Percentiles rank a stretch among this genome's conserved stretches.
Conservation (phyloP, 2,888 invertebrate species). For the Eupelmus urozonus region DNA sequence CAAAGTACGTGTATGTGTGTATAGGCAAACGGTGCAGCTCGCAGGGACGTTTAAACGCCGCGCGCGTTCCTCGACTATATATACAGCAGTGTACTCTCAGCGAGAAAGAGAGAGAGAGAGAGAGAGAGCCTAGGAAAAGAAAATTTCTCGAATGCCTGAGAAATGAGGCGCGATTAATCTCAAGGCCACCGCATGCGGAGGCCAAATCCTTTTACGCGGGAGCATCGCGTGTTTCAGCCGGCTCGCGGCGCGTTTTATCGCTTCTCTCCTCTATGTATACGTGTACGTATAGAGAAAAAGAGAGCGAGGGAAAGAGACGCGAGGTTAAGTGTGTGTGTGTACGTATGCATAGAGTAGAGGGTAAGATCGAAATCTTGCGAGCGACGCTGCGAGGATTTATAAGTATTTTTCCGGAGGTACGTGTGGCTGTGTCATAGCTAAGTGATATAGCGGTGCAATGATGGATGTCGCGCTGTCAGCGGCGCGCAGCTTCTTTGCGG, state of each 20-base stretch:
- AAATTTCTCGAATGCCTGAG: constrained; percentile 13
- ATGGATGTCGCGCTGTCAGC: constrained; percentile 29
- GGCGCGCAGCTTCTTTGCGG: background rate
- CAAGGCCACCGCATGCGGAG: constrained; percentile 24
- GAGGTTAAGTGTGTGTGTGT: too few relatives aligned
- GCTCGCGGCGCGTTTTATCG: background rate
- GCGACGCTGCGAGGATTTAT: background rate
- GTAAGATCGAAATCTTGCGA: constrained; percentile 40
- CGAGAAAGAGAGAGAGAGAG: background rate
- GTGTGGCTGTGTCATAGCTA: too few relatives aligned
- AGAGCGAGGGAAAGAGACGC: too few relatives aligned
- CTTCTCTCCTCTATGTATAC: background rate
- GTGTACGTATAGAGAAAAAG: too few relatives aligned
- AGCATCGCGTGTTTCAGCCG: constrained; percentile 6
- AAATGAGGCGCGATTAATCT: constrained; percentile 25
- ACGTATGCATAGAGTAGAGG: background rate
- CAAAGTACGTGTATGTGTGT: too few relatives aligned
- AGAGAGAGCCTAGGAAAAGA: background rate
- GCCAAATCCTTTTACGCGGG: background rate
- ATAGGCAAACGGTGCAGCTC: too few relatives aligned
- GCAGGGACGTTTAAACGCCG: background rate
- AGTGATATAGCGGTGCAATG: constrained; percentile 22
- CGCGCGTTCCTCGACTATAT: too few relatives aligned
- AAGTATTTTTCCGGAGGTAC: background rate
- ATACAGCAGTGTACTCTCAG: too few relatives aligned